Conservation (phyloP, 1,140 invertebrate species). For the Habropoda laboriosa region DNA sequence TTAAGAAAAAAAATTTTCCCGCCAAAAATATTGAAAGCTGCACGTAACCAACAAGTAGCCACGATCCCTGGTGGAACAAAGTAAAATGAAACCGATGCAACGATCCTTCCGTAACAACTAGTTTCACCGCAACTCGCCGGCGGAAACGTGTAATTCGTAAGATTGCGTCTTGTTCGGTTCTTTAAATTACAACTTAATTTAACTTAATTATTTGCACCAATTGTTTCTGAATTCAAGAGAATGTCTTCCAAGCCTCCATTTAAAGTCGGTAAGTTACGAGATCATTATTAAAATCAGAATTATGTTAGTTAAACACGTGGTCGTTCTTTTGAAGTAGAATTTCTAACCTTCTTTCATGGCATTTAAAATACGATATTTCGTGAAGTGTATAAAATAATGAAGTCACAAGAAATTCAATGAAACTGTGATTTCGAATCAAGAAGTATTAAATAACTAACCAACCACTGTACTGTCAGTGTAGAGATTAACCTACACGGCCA, state of each 20-base stretch:
- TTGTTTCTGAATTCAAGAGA: background rate
- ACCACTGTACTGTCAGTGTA: background rate
- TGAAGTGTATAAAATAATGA: background rate
- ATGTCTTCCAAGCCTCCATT: slow-evolving; percentile 71
- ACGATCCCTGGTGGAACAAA: background rate
- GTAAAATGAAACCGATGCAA: background rate
- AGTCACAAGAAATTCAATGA: background rate
- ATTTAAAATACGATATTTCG: background rate
- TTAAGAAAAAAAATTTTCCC: background rate
- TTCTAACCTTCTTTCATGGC: background rate
- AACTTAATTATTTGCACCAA: background rate
- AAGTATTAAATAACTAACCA: background rate
- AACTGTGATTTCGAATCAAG: background rate
- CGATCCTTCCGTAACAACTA: background rate
- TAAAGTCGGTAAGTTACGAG: slow-evolving; percentile 75
- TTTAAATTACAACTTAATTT: background rate
- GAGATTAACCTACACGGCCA: background rate
- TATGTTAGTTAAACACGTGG: background rate
- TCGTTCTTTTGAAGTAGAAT: slow-evolving; percentile 6
- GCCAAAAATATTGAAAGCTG: background rate
- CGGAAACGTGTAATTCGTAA: background rate
- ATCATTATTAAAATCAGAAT: background rate
- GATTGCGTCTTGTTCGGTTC: background rate
- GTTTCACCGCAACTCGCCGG: background rate
- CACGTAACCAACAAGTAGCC: slow-evolving; percentile 1